Evolutionary conservation across 1,140 invertebrate species (phyloP).

Genomic region (Wasmannia auropunctata): DNA sequence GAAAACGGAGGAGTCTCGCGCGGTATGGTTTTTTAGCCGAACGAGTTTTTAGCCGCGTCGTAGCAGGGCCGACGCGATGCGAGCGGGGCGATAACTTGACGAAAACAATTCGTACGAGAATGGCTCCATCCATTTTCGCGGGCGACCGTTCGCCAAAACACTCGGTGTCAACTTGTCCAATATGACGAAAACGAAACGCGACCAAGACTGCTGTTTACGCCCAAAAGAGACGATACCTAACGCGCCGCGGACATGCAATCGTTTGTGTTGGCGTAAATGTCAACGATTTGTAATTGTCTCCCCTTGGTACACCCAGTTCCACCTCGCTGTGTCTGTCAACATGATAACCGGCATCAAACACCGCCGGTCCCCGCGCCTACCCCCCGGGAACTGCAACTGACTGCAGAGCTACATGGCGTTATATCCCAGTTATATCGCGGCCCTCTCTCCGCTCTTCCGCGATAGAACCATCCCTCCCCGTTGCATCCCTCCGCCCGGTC

Average conservation of each 20-base stretch:
- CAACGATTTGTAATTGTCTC: slow-evolving; percentile 85
- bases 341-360: slow-evolving; percentile 85
- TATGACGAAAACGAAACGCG: slow-evolving; percentile 54
- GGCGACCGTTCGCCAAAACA: slow-evolving; percentile 8
- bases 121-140: slow-evolving; percentile 13
- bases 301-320: slow-evolving; percentile 75
- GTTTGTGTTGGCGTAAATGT: slow-evolving; percentile 82
- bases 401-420: slow-evolving; percentile 79
- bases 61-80: background rate
- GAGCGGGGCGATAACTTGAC: slow-evolving; percentile 40
- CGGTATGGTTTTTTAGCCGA: background rate
- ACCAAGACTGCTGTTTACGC: slow-evolving; percentile 57
- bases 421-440: slow-evolving; percentile 79
- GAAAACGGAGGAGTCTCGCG: slow-evolving; percentile 1
- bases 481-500: slow-evolving; percentile 60
- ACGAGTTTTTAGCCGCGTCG: background rate
- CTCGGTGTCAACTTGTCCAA: slow-evolving; percentile 46
- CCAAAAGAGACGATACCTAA: slow-evolving; percentile 71
- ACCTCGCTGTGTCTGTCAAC: slow-evolving; percentile 83
- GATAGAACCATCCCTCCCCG: slow-evolving; percentile 49
- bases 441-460: slow-evolving; percentile 69
- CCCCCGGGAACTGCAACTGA: slow-evolving; percentile 81
- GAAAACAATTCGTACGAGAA: slow-evolving; percentile 1
- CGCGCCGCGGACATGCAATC: slow-evolving; percentile 79
- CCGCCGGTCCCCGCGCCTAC: slow-evolving; percentile 72